Base-by-base conservation (phyloP, 2,113 vertebrate species). In the Cepphus grylle region DNA sequence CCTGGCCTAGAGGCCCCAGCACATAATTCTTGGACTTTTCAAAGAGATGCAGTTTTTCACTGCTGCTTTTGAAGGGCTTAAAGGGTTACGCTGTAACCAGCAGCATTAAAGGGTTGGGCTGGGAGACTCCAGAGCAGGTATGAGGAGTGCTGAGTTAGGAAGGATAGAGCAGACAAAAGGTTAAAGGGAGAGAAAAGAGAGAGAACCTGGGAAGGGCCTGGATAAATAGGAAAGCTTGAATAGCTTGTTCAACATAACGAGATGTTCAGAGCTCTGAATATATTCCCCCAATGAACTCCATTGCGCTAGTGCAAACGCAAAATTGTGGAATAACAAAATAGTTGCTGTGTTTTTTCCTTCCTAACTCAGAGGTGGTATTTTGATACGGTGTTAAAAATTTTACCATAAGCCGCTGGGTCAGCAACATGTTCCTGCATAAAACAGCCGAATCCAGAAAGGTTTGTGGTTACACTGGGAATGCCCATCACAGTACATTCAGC, bases 401-500 rank as follows among this genome's bases (percentile, higher is more conserved):
- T 94, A 99, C 99, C 99, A 3, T 99, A 99, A 16, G 99, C 99
- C 18, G 99, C 91, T 23, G 99, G 99, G 81, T 99, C 99, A 16
- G 99, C 99, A 65, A 99, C 98, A 0, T 99, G 99, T 66, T 99
- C 99, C 97, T 99, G 99, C 98, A 99, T 98, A 97, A 99, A 99
- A 93, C 99, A 99, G 86, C 99, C 99, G 1, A 99, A 99, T 72
- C 99, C 99, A 4, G 99, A 99, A 30, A 99, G 98, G 96, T 99
- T 99, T 78, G 99, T 99, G 52, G 99, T 99, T 82, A 99, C 99
- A 14, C 99, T 99, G 92, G 99, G 99, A 87, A 99, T 99, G 6
- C 99, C 99, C 99, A 99, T 99, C 47, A 99, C 99, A 0, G 99
- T 99, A 78, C 99, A 99, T 58, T 99, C 99, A 53, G 99, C 99